Evolutionary conservation across 2,888 invertebrate genomes (phyloP), one percentile per base, ranked within the genome.

Genomic region (Furcula furcula): DNA sequence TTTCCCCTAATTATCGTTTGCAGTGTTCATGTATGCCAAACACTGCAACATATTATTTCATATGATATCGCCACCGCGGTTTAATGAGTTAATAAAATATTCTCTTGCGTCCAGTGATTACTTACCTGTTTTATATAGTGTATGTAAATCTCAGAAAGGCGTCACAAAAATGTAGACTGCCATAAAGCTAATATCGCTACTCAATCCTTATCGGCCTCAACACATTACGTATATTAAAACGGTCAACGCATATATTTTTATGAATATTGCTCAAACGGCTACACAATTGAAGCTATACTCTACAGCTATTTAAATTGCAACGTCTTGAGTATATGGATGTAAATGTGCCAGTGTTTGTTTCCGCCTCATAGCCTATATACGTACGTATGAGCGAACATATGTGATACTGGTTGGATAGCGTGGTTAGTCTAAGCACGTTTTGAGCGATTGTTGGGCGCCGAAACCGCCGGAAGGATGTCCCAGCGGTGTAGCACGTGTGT

Each of bases 391-490:
- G 36, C 16, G 20, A 40, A 48, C 41, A 47, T 38, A 34, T 25
- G 21, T 19, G 12, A 20, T 29, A 13, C 11, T 11, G 25, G 3
- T 11, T 27, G n/a, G 12, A 30, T 33, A n/a, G 15, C 20, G 7
- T n/a, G n/a, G 25, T 34, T 28, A 76, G 65, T 72, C 76, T 10
- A 36, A 38, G 58, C 78, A 78, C 78, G 78, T 74, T 42, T 52
- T 37, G 25, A 53, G 39, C 56, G 58, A 65, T 71, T 72, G 76
- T 72, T 60, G 54, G 62, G 54, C 55, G 52, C 69, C 66, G 52
- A 71, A 71, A 67, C 65, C 61, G 46, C 68, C 77, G 81, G 80
- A 81, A 80, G 81, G 80, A 79, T 74, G 77, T 72, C 67, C 72
- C 69, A 39, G 36, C 61, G 51, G 54, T 41, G 51, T 22, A 35